Conservation (phyloP, 1,140 invertebrate genomes). For the Babylonia areolata region DNA sequence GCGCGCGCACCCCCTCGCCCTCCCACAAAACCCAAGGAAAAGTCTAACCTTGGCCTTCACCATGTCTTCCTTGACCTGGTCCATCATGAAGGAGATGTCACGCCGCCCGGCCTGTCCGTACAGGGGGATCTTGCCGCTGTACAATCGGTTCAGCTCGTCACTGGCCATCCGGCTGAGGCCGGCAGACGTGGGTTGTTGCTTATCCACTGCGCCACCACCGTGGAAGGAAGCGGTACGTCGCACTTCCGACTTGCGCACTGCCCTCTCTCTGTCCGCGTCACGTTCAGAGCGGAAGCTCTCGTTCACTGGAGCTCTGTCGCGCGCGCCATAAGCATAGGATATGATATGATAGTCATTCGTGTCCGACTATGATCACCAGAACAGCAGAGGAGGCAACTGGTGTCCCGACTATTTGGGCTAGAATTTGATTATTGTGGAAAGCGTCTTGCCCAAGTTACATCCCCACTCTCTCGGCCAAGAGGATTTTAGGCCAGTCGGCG, state of each 20-base stretch:
- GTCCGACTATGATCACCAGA: not conserved
- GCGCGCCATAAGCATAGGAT: not conserved
- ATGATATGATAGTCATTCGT: not conserved
- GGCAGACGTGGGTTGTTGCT: not conserved
- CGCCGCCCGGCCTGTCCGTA: not conserved
- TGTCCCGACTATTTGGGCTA: not conserved
- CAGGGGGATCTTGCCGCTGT: constrained; percentile 21
- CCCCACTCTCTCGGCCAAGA: not conserved
- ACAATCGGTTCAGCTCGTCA: not conserved
- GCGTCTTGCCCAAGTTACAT: not conserved
- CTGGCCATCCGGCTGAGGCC: not conserved
- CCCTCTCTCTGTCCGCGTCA: not conserved
- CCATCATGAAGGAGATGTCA: constrained; percentile 23
- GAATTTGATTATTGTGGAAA: not conserved
- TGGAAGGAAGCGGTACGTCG: constrained; percentile 3
- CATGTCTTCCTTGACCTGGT: not conserved
- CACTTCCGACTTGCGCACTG: not conserved
- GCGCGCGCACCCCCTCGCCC: too few species aligned
- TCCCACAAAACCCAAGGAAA: too few species aligned
- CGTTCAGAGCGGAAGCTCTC: constrained; percentile 17
- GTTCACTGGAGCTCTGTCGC: constrained; percentile 14
- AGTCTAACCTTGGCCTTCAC: constrained; percentile 7
- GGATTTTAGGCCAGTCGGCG: not conserved
- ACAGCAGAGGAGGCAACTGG: not conserved
- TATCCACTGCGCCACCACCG: not conserved